These are phyloP conservation scores for Caenorhabditis becei DNA, from an alignment of 2,888 invertebrate genomes.

Conservation along the genomic window DNA sequence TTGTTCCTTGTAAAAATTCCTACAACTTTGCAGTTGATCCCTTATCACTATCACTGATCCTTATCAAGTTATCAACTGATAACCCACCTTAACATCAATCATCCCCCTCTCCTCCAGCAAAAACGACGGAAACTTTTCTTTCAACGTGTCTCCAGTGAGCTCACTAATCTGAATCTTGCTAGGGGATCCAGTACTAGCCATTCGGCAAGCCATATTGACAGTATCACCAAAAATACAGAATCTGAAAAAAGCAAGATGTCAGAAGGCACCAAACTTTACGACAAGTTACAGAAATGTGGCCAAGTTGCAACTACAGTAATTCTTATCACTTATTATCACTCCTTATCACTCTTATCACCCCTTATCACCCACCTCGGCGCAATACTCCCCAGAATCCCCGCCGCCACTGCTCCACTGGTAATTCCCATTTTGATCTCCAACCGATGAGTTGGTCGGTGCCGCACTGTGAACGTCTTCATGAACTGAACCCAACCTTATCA, in stretches of 20 bases:
- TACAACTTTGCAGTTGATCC: no score
- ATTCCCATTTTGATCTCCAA: constrained; percentile 68
- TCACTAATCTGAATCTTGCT: constrained; percentile 70
- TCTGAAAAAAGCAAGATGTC: no score
- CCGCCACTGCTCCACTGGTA: constrained; percentile 68
- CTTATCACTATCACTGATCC: no score
- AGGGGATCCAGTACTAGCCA: constrained; percentile 65
- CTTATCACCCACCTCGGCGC: constrained; percentile 71
- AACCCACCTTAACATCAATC: constrained; percentile 67
- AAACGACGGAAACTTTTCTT: constrained; percentile 61
- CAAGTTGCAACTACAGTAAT: no score
- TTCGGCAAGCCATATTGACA: constrained; percentile 71
- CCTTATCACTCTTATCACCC: no score
- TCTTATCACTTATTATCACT: no score
- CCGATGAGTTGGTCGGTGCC: constrained; percentile 63
- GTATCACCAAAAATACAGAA: constrained; percentile 73
- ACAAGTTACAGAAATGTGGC: no score
- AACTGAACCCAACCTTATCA: constrained; percentile 30
- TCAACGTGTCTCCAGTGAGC: constrained; percentile 45
- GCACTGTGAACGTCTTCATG: constrained; percentile 60
- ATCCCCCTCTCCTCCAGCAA: constrained; percentile 67
- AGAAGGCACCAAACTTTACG: no score
- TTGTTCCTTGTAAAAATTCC: no score
- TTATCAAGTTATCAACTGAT: no score
- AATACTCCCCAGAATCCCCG: constrained; percentile 70